Base-by-base conservation (phyloP, 1,140 invertebrate genomes). In the Odontomachus brunneus region DNA sequence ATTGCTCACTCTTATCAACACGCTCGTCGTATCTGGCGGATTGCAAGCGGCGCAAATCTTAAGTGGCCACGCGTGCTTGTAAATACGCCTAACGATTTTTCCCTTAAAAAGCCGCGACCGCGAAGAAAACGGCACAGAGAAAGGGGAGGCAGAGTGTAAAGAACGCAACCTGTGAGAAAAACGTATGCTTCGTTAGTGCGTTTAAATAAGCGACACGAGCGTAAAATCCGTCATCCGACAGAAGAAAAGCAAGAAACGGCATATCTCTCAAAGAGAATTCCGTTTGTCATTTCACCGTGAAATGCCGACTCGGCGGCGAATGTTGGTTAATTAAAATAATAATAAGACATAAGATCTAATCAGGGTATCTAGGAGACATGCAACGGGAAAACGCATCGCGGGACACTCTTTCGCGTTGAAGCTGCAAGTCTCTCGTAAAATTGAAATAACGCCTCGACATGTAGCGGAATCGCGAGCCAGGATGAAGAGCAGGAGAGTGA, bases 51-150 rank as follows among this genome's bases (percentile, higher is more conserved):
- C 44, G 29, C 55, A 62, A 33, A 57, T 57, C 17, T 22, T 29
- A 65, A 55, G 38, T 62, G 29, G 51, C 66, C 51, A 89, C 72
- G 78, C 86, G 85, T 88, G 87, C 76, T 89, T 83, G 88, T 91
- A 92, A 92, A 89, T 89, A 84, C 67, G 86, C 75, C 84, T 89
- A 87, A 90, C 84, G 87, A 91, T 92, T 89, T 89, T 90, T 11
- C 38, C n/a, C 75, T 51, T 62, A 63, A 62, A 57, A 44, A 71
- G n/a, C 2, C 14, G 26, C 38, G 22, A 1, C 55, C 38, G 19
- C 15, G 24, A 66, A 3, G 51, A 14, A 44, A 63, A 29, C 2
- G 7, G 51, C n/a, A n/a, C n/a, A n/a, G n/a, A n/a, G n/a, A n/a
- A n/a, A n/a, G n/a, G n/a, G n/a, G n/a, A n/a, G n/a, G n/a, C n/a